phyloP scores from a whole-genome alignment of 2,888 invertebrate genomes.

The Didymodactylos carnosus region DNA sequence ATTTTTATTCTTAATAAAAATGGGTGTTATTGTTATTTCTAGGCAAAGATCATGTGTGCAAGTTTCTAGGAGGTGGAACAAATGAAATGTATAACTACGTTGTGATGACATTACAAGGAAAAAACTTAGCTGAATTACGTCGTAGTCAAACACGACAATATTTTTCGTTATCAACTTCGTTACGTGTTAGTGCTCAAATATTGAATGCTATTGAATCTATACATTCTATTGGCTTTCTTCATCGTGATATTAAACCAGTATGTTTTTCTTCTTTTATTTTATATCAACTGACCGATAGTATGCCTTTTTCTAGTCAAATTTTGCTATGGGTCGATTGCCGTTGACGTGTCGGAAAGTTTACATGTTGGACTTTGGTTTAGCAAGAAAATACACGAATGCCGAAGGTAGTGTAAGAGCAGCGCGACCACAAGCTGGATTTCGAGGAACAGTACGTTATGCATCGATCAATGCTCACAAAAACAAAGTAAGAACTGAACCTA shows the following conservation, averaged over 20 bases:
- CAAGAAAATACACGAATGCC: slow-evolving; percentile 81
- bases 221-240: slow-evolving; percentile 91
- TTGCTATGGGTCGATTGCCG: slow-evolving; percentile 82
- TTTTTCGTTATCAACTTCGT: slow-evolving; percentile 81
- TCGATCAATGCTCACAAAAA: slow-evolving; percentile 98
- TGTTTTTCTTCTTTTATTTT: too few relatives aligned
- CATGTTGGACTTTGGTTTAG: slow-evolving; percentile 96
- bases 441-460: slow-evolving; percentile 87
- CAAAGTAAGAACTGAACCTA: slow-evolving; percentile 31
- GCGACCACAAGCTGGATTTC: slow-evolving; percentile 84
- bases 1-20: too few relatives aligned
- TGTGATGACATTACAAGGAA: slow-evolving; percentile 94
- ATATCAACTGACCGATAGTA: too few relatives aligned
- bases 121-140: slow-evolving; percentile 82
- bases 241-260: slow-evolving; percentile 84
- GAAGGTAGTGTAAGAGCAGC: slow-evolving; percentile 87
- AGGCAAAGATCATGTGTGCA: slow-evolving; percentile 90
- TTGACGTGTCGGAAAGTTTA: slow-evolving; percentile 66
- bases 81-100: slow-evolving; percentile 98
- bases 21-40: too few relatives aligned
- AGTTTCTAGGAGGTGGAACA: slow-evolving; percentile 93
- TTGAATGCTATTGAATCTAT: slow-evolving; percentile 86
- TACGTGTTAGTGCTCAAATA: slow-evolving; percentile 82
- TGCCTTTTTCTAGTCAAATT: too few relatives aligned
- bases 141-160: slow-evolving; percentile 78